Evolutionary conservation across 1,140 invertebrate genomes (phyloP), one percentile per base, ranked within the genome.

Genomic region (Drosophila arizonae): DNA sequence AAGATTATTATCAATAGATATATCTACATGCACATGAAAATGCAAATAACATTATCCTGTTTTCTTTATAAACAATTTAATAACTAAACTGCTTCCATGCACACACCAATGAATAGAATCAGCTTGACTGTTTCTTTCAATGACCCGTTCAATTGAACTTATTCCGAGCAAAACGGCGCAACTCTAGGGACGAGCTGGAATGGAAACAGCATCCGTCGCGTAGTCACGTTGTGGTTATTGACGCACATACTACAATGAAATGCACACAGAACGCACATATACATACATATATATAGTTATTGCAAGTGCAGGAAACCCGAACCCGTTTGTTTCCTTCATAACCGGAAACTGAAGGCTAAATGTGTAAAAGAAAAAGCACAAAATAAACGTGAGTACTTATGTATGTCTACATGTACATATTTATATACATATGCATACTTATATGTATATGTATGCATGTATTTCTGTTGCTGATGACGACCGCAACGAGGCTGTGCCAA

Each of bases 261-360:
- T 76, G 71, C 78, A 86, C 69, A 78, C 72, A 54, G 56, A 5
- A 61, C 45, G 46, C 17, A 46, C 43, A 21, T 45, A 67, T 61
- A 45, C 55, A 66, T 66, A n/a, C n/a, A 15, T 8, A 21, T 17
- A 15, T 9, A 46, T 46, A 46, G 43, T 46, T 46, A 71, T 71
- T 72, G 69, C 77, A 84, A 81, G 70, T 69, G 69, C 64, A 66
- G 62, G 67, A 67, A 60, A 75, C 48, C 50, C 62, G 70, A 85
- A 85, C 81, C 77, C 73, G 81, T 82, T 82, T 88, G 77, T 75
- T 88, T 88, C 84, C 84, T 88, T 88, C 77, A 88, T 88, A 88
- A 88, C 84, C 84, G 84, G 84, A 88, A 88, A 88, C 85, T 88
- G 84, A 88, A 88, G 84, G 84, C 84, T 89, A 88, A 82, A 88